Evolutionary conservation across 2,888 invertebrate species (phyloP), one percentile per base, ranked within the genome.

Genomic region (Eupithecia tripunctaria): DNA sequence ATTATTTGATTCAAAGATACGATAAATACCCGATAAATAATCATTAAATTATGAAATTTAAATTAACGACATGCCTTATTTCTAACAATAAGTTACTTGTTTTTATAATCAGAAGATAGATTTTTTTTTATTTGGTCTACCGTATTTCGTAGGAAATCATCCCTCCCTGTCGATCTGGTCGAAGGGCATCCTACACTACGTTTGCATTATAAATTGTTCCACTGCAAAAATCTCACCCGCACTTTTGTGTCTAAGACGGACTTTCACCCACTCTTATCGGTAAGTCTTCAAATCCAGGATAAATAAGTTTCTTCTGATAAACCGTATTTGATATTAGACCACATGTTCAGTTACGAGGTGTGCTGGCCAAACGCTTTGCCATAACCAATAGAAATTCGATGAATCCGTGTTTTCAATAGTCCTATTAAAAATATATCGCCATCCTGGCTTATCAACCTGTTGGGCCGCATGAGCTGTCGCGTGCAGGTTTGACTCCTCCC

Each of bases 401-500:
- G 21, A 56, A 56, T 56, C 56, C 25, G 25, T 12, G 25, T 25
- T 56, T 12, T 56, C 56, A 51, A 51, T 51, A 51, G 21, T 51
- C 25, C 51, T 25, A 25, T 56, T 56, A 56, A 25, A 56, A 56
- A 25, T 56, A 25, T 12, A 56, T 51, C 10, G 10, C 14, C 56
- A 56, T 56, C 56, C 56, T 56, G 56, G 25, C 25, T 25, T 25
- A 56, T 56, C 25, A 21, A 56, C 56, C 56, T 56, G 56, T 56
- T 56, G 56, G 21, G 25, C 21, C 21, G 56, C 56, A n/a, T 21
- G 25, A 21, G 56, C 56, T 25, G 12, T 32, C 25, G 27, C 64
- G 60, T 43, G 68, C 65, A 68, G 65, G 43, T 43, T 43, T n/a
- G 64, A 64, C 59, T 68, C 43, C 59, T 59, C 72, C 71, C 72